Conservation (phyloP, 2,113 vertebrate species). For the Rhinopomastus cyanomelas region DNA sequence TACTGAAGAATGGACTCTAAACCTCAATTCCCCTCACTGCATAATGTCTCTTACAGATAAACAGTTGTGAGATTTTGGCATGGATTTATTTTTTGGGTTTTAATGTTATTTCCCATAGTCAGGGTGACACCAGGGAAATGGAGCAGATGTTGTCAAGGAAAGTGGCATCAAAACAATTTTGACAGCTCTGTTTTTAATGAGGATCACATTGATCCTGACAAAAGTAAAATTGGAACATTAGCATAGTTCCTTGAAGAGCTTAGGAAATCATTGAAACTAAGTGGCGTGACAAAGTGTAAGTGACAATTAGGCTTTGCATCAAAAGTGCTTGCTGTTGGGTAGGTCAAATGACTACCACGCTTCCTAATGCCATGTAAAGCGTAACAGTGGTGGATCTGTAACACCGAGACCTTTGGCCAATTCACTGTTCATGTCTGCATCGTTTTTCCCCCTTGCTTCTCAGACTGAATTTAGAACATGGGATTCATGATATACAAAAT, state of each 20-base stretch:
- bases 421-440: constrained; percentile 50
- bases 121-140: constrained; percentile 21
- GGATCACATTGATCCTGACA: constrained; percentile 35
- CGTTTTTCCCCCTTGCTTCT: constrained; percentile 52
- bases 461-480: constrained; percentile 61
- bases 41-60: not conserved
- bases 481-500: constrained; percentile 58
- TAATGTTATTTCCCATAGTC: constrained; percentile 10
- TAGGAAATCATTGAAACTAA: constrained; percentile 66
- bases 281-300: constrained; percentile 67
- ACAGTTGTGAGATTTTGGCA: not conserved
- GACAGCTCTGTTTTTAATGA: constrained; percentile 41
- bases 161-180: constrained; percentile 30
- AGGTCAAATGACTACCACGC: constrained; percentile 75
- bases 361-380: constrained; percentile 62
- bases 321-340: constrained; percentile 69
- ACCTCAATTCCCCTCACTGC: not conserved
- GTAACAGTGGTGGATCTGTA: constrained; percentile 68
- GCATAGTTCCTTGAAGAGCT: constrained; percentile 47
- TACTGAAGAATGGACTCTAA: not conserved
- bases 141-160: constrained; percentile 43
- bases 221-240: constrained; percentile 44
- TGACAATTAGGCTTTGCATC: constrained; percentile 68
- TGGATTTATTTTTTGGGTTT: not conserved
- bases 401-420: constrained; percentile 34